Percentiles rank a stretch among this genome's conserved stretches.
Evolutionary conservation across 2,888 invertebrate genomes (phyloP).

Genomic region (Cosmia trapezina): DNA sequence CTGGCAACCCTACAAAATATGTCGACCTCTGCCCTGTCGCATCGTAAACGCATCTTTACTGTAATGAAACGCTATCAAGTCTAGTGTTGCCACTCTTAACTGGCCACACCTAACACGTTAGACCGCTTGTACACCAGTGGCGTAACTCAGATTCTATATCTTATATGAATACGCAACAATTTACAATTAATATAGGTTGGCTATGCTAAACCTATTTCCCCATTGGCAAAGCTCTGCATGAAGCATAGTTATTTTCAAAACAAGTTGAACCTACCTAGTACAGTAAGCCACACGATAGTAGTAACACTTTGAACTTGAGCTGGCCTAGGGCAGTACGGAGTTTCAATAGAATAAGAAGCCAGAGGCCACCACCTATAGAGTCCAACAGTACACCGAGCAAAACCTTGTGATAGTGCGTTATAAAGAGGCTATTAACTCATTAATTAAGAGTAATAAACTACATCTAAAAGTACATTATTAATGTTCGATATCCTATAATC

Average conservation of each 20-base stretch:
- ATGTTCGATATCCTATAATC: no score
- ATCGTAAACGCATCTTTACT: conserved; percentile 71
- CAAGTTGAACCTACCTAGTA: not conserved
- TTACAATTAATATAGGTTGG: conserved; percentile 39
- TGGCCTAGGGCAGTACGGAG: not conserved
- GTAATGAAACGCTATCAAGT: conserved; percentile 69
- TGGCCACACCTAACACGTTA: conserved; percentile 54
- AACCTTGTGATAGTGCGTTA: no score
- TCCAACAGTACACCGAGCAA: no score
- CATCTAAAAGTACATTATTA: no score
- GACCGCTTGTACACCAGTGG: conserved; percentile 52
- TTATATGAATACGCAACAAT: conserved; percentile 44
- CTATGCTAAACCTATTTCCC: conserved; percentile 22
- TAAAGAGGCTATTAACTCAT: no score
- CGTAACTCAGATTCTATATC: conserved; percentile 48
- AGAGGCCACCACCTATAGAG: not conserved
- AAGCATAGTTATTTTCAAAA: not conserved
- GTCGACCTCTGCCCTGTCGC: conserved; percentile 51
- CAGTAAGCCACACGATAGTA: not conserved
- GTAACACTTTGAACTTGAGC: not conserved
- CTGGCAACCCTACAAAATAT: conserved; percentile 50
- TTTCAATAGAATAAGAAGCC: not conserved
- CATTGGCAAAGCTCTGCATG: not conserved
- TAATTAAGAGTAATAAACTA: no score
- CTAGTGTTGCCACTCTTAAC: conserved; percentile 64